phyloP scores from a whole-genome alignment of 2,113 vertebrate species.

The Chaetura pelagica region DNA sequence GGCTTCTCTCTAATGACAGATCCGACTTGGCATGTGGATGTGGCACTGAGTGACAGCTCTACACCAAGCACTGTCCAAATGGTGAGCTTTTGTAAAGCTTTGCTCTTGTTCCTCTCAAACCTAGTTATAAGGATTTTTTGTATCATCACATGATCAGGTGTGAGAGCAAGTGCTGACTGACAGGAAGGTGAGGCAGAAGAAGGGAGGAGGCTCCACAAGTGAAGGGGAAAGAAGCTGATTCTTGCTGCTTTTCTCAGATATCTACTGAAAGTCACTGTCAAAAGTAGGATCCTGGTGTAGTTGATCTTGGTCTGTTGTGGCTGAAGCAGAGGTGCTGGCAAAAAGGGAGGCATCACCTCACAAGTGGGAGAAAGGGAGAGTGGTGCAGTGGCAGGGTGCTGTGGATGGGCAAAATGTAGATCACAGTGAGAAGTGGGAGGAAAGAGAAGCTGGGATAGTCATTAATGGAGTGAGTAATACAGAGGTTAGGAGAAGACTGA shows the following conservation, averaged over 20 bases:
- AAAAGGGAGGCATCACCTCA: neutral
- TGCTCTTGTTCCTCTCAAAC: neutral
- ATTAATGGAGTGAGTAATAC: neutral
- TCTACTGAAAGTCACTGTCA: neutral
- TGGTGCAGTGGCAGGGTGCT: neutral
- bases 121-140: neutral
- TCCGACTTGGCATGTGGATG: neutral
- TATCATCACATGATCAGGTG: neutral
- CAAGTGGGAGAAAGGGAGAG: neutral
- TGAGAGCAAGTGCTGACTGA: neutral
- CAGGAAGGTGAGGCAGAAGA: neutral
- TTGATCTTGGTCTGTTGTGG: neutral
- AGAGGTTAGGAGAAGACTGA: neutral
- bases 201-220: neutral
- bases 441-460: neutral
- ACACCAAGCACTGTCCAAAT: conserved; percentile 10
- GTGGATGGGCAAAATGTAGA: neutral
- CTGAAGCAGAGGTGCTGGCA: neutral
- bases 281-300: neutral
- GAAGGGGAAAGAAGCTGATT: neutral
- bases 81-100: neutral
- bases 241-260: neutral
- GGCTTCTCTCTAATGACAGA: neutral
- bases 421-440: neutral
- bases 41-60: conserved; percentile 21